Base-by-base conservation (phyloP, 2,888 invertebrate species). In the Linyphia triangularis region DNA sequence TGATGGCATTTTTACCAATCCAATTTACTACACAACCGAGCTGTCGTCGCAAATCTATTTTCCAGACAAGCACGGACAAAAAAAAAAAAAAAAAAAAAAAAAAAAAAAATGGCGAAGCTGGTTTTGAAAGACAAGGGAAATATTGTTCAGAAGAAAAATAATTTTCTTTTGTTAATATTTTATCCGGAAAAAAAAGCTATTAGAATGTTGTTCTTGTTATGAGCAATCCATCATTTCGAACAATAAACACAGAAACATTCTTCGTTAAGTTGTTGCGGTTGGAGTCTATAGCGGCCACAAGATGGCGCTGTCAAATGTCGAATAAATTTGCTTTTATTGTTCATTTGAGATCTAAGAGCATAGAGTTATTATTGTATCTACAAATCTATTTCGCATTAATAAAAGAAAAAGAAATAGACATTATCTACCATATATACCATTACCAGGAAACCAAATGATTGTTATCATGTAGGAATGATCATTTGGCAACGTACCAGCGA, bases 381-480 rank as follows among this genome's bases (percentile, higher is more conserved):
- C 59, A 75, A 75, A 75, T 75, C 75, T 61, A 75, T 75, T 61
- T 37, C 59, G 28, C 61, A 33, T 75, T 75, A 33, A 75, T 75
- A 75, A 61, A 75, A 24, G 33, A 59, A 75, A 51, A 61, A 51
- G 9, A 59, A 59, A 22, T 16, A 13, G 4, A 16, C 59, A 75
- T 61, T 61, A 75, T 61, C 61, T 19, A 26, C 26, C 59, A 33
- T 59, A 75, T 61, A 37, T 75, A 33, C 33, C 59, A 28, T 61
- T 61, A 40, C n/a, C 61, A 61, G 24, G 33, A 59, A 19, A 73
- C n/a, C 61, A 75, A 75, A 75, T 75, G 75, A 75, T 75, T 61
- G 75, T 61, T 75, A 75, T 61, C 59, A 33, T 61, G 61, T 19
- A 59, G 22, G 6, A 37, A 51, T 33, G 33, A 75, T 61, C 75